A percentile compares a stretch with the other conserved stretches of the same genome.
phyloP scores from a whole-genome alignment of 2,797 vertebrate genomes.

The Channa striata region DNA sequence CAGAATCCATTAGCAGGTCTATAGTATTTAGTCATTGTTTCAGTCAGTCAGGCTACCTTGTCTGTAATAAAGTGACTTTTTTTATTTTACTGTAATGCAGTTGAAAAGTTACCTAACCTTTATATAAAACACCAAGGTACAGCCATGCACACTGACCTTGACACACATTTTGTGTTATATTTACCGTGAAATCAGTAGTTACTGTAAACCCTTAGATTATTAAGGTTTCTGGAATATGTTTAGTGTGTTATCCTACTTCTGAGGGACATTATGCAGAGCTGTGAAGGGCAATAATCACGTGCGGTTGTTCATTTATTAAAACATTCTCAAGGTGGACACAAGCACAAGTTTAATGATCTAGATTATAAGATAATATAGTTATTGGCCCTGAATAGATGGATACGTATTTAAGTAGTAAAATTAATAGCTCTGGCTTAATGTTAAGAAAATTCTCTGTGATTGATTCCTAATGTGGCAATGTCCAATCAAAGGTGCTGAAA shows the following conservation, averaged over 20 bases:
- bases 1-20: constrained; percentile 36
- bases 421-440: no score
- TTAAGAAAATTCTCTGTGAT: no score
- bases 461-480: background rate
- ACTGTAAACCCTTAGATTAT: background rate
- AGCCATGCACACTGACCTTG: background rate
- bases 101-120: background rate
- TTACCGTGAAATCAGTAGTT: background rate
- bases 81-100: background rate
- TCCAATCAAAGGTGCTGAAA: constrained; percentile 2
- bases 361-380: no score
- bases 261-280: background rate
- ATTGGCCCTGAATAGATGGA: no score
- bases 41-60: background rate
- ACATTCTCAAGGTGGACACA: no score
- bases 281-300: background rate
- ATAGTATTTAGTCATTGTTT: constrained; percentile 2
- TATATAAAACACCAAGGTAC: background rate
- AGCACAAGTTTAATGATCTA: no score
- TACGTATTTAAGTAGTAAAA: no score
- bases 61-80: constrained; percentile 2
- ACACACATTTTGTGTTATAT: background rate
- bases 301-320: background rate
- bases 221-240: background rate
- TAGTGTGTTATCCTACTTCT: background rate